A percentile compares a stretch with the other conserved stretches of the same genome.
Evolutionary conservation across 2,113 vertebrate genomes (phyloP).

Genomic region (Gallinago paraguaiae): DNA sequence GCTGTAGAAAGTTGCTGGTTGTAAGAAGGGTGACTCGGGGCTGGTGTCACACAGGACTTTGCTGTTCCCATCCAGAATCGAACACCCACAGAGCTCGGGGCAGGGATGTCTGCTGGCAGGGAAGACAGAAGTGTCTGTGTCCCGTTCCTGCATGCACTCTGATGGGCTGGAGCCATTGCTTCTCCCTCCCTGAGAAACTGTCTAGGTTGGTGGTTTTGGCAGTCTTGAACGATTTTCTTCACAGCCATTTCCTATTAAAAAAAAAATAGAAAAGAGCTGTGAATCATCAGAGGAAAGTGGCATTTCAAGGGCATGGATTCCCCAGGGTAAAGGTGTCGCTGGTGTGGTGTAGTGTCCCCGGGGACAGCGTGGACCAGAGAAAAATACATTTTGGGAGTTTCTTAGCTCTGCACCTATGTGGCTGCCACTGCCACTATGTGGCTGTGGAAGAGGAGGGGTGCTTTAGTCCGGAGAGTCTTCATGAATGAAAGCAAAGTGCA

Average conservation of each 20-base stretch:
- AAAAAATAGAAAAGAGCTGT: not conserved
- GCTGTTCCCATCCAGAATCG: not conserved
- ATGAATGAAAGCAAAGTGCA: not conserved
- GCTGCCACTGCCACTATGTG: too few species aligned
- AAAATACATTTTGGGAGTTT: not conserved
- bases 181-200: not conserved
- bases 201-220: not conserved
- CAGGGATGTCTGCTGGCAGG: not conserved
- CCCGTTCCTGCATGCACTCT: accelerated
- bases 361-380: not conserved
- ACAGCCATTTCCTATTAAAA: not conserved
- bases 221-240: not conserved
- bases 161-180: not conserved
- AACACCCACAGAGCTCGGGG: accelerated
- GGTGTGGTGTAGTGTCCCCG: not conserved
- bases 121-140: not conserved
- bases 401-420: not conserved
- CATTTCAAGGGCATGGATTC: not conserved
- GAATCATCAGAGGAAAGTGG: not conserved
- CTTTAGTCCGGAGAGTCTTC: not conserved
- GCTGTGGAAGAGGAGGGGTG: not conserved
- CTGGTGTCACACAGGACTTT: not conserved
- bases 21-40: not conserved
- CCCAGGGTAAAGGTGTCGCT: not conserved
- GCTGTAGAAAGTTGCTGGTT: not conserved